Evolutionary conservation across 2,888 invertebrate genomes (phyloP).

Genomic region (Caenorhabditis sp.): DNA sequence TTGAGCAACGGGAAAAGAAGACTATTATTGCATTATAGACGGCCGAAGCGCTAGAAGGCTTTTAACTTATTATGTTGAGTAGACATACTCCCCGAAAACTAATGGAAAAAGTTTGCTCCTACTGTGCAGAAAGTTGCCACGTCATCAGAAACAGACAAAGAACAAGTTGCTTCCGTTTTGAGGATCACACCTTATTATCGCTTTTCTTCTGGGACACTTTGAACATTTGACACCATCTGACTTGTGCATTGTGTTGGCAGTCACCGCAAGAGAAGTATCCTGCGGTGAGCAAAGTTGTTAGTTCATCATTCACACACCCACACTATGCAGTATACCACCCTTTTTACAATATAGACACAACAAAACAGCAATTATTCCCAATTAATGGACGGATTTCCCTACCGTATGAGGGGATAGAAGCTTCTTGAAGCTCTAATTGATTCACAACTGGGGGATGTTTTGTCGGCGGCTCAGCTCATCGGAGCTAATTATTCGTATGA

Average conservation of each 20-base stretch:
- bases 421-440: conserved; percentile 49
- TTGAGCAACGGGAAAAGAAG: conserved; percentile 40
- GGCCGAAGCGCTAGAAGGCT: conserved; percentile 57
- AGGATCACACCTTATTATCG: conserved; percentile 42
- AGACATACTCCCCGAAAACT: conserved; percentile 35
- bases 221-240: conserved; percentile 61
- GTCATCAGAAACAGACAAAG: conserved; percentile 47
- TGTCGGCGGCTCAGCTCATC: conserved; percentile 43
- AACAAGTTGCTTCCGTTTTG: conserved; percentile 54
- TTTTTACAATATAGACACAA: conserved; percentile 1
- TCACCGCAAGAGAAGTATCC: conserved; percentile 46
- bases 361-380: conserved; percentile 52
- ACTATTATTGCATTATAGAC: conserved; percentile 63
- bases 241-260: conserved; percentile 37
- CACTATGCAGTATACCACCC: conserved; percentile 3
- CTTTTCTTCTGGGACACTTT: conserved; percentile 29
- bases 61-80: conserved; percentile 63
- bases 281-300: conserved; percentile 22
- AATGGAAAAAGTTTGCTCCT: conserved; percentile 21
- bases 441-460: conserved; percentile 47
- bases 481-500: conserved; percentile 58
- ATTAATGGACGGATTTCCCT: conserved; percentile 58
- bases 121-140: conserved; percentile 40
- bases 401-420: conserved; percentile 44
- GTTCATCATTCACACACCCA: conserved; percentile 25